Percentiles rank a stretch among this genome's conserved stretches.
phyloP scores from a whole-genome alignment of 2,113 vertebrate species.

The Semnornis frantzii region DNA sequence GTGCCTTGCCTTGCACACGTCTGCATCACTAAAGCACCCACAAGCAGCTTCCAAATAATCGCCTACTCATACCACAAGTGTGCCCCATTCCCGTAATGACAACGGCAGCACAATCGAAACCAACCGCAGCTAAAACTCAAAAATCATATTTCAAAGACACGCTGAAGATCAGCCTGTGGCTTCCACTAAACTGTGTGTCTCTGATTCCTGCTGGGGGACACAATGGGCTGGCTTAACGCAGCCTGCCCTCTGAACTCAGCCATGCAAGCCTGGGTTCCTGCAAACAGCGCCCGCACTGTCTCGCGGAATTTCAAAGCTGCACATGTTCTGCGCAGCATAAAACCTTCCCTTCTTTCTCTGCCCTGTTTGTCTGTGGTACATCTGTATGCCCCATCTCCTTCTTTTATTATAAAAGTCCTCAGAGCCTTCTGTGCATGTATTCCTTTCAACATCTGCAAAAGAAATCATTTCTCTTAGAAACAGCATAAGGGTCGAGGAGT shows the following conservation, averaged over 20 bases:
- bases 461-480: slow-evolving; percentile 50
- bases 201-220: slow-evolving; percentile 52
- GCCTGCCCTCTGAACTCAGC: slow-evolving; percentile 37
- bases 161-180: slow-evolving; percentile 30
- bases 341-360: neutral
- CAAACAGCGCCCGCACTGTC: slow-evolving; percentile 8
- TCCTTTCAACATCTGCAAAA: slow-evolving; percentile 68
- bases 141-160: slow-evolving; percentile 52
- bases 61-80: slow-evolving; percentile 5
- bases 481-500: slow-evolving; percentile 12
- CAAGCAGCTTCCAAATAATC: neutral
- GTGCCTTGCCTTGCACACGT: neutral
- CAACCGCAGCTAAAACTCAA: neutral
- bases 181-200: slow-evolving; percentile 36
- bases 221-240: slow-evolving; percentile 31
- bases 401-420: neutral
- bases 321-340: neutral
- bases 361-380: neutral
- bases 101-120: slow-evolving; percentile 10
- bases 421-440: neutral
- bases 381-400: slow-evolving; percentile 19
- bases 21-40: neutral
- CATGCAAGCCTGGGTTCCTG: neutral
- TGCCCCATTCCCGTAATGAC: neutral
- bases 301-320: slow-evolving; percentile 12